A percentile compares a stretch with the other conserved stretches of the same genome.
phyloP scores from a whole-genome alignment of 2,113 vertebrate species.

The Rhipidura dahli region DNA sequence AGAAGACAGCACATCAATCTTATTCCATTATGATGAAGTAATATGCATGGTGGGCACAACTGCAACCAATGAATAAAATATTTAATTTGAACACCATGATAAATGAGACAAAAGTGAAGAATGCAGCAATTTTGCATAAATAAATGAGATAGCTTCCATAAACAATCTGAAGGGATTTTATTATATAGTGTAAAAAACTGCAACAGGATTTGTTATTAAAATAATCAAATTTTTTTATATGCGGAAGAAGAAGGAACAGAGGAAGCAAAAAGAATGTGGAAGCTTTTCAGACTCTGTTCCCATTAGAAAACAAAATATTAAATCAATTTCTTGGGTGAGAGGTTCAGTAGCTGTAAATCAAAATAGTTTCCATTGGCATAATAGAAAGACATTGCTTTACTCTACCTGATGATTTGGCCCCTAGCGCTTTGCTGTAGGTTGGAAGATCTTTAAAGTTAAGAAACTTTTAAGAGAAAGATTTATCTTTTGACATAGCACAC shows the following conservation, averaged over 20 bases:
- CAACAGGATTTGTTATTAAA: not conserved
- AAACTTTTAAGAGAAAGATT: not conserved
- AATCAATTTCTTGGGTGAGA: not conserved
- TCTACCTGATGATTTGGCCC: not conserved
- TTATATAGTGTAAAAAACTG: not conserved
- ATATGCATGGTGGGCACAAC: not conserved
- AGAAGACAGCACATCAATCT: conserved; percentile 29
- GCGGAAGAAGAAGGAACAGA: not conserved
- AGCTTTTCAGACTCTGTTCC: not conserved
- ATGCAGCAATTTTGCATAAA: not conserved
- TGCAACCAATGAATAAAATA: conserved; percentile 40
- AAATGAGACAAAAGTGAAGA: not conserved
- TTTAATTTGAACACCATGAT: conserved; percentile 5
- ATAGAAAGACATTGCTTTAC: not conserved
- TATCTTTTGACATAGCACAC: not conserved
- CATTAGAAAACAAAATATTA: not conserved
- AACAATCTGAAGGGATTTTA: not conserved
- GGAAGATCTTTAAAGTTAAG: not conserved
- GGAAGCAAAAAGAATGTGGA: not conserved
- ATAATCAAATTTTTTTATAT: not conserved
- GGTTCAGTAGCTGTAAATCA: not conserved
- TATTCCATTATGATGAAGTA: not conserved
- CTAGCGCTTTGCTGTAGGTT: not conserved
- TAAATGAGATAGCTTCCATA: not conserved
- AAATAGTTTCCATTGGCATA: not conserved